Evolutionary conservation across 35 echinoderm and acorn worm species (phyloP), one percentile per base, ranked within the genome.

Genomic region (Stichopus chloronotus): DNA sequence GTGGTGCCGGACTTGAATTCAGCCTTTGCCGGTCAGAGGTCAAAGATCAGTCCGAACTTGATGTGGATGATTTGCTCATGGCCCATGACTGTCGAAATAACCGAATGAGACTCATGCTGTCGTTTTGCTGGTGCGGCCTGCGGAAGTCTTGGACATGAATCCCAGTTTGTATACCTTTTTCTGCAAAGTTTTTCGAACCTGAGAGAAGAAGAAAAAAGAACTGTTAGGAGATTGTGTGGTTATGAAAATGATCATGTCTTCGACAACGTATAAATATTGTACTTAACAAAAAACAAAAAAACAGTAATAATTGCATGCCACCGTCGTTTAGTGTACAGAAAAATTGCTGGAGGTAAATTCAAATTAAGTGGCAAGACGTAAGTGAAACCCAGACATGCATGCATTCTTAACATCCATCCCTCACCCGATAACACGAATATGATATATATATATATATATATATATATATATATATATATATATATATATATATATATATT

Each of bases 141-240:
- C 87, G 87, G 87, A 89, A 54, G 60, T 89, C 87, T 72, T 65
- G 87, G 87, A 89, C 87, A 89, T 89, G 87, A 89, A 89, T 8
- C 87, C 87, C 87, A 89, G 87, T 89, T 55, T 89, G 87, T 89
- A 89, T 19, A 89, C 87, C 87, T 72, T 89, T 89, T 89, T 89
- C 87, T 89, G 87, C 87, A 89, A 71, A 54, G 59, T 89, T 89
- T 89, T 89, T 89, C 87, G 87, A 89, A 89, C 87, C 87, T 89
- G 57, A 57, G 22, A 9, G n/a, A 87, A 78, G 23, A 7, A 7
- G 9, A 57, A 54, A 58, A 85, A 55, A 5, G 54, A 52, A 43
- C 30, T 12, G 82, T 55, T 43, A 43, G 30, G 30, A 43, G 30
- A 43, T 43, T 43, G 30, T 43, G 0, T 43, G 30, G 69, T 72